Evolutionary conservation across 1,140 invertebrate genomes (phyloP), one percentile per base, ranked within the genome.

Genomic region (Drosophila burlai): DNA sequence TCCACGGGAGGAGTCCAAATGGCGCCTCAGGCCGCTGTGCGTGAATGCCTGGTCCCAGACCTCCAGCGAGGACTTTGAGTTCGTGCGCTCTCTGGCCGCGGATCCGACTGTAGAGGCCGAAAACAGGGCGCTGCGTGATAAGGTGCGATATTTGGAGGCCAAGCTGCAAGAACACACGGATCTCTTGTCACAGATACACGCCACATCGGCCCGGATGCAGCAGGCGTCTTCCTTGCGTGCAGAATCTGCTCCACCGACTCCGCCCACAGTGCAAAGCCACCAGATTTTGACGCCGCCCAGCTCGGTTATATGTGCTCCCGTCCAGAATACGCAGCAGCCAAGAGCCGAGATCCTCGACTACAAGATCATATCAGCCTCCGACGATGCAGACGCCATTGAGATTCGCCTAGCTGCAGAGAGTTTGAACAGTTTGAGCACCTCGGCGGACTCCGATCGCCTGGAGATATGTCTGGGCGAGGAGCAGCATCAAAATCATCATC

Each of bases 21-120:
- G 69, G 46, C 69, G 15, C 15, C 2, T 16, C 63, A 76, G 24
- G 59, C 58, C 40, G 54, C 74, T 9, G 71, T 91, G 61, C 42
- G 69, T 92, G 4, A 91, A 77, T 31, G 84, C 91, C n/a, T 92
- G 91, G 91, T 80, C 91, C 3, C 91, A 92, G 47, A 92, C 91
- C 0, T 59, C 63, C 4, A 42, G 69, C 36, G 81, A 80, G 1
- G 91, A 92, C 46, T 91, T 92, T 18, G 73, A 78, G 16, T 7
- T 83, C 8, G 21, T 57, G 21, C 54, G 15, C 38, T 24, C 29
- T 85, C 11, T 62, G 60, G 16, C 58, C 10, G 26, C 31, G 1
- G 73, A 87, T 49, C 49, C 68, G 11, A 54, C 69, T 24, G 13
- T 78, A 29, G 60, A 78, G 43, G 77, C 73, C 4, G 82, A 86